A percentile compares a stretch with the other conserved stretches of the same genome.
Evolutionary conservation across 1,140 invertebrate genomes (phyloP).

Genomic region (Chelonus insularis): DNA sequence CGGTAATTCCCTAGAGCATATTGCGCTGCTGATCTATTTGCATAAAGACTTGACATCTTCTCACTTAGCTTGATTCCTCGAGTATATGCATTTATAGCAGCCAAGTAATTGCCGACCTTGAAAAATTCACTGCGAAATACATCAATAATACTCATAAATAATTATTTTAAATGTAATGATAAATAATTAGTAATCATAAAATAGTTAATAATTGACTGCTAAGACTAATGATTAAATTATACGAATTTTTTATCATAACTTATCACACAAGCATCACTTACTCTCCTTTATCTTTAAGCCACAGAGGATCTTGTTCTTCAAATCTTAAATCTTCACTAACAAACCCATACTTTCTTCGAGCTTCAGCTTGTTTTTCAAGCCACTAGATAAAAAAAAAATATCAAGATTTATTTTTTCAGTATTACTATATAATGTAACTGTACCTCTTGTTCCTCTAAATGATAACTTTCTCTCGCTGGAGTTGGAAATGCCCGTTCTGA

Average conservation of each 20-base stretch:
- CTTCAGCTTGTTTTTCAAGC: slow-evolving; percentile 78
- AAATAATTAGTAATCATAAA: too few relatives aligned
- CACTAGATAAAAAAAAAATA: slow-evolving; percentile 59
- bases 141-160: slow-evolving; percentile 16
- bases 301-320: slow-evolving; percentile 82
- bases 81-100: slow-evolving; percentile 79
- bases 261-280: slow-evolving; percentile 50
- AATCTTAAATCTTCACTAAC: slow-evolving; percentile 74
- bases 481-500: slow-evolving; percentile 80
- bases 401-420: background rate
- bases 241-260: background rate
- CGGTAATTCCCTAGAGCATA: slow-evolving; percentile 73
- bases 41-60: slow-evolving; percentile 74
- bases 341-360: slow-evolving; percentile 72
- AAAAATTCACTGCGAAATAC: slow-evolving; percentile 67
- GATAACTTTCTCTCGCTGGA: slow-evolving; percentile 76
- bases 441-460: slow-evolving; percentile 73
- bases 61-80: slow-evolving; percentile 76
- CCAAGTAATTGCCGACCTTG: slow-evolving; percentile 73
- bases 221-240: too few relatives aligned
- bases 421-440: slow-evolving; percentile 2
- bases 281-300: slow-evolving; percentile 82
- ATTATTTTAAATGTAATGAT: background rate
- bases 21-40: slow-evolving; percentile 77
- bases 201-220: too few relatives aligned